A percentile compares a stretch with the other conserved stretches of the same genome.
Conservation (phyloP, 2,797 vertebrate genomes). For the Rhinoraja longicauda region DNA sequence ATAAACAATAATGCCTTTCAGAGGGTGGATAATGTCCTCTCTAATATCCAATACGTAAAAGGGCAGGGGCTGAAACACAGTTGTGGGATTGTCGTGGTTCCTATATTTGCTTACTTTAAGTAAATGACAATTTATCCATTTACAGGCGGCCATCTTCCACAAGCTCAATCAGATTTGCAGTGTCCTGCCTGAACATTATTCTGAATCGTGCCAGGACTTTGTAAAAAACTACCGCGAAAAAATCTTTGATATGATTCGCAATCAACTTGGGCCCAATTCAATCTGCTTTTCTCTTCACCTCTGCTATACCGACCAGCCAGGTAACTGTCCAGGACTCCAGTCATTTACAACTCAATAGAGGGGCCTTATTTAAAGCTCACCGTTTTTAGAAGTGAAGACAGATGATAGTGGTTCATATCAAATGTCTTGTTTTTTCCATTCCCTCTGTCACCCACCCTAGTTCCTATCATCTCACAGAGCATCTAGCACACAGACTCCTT, state of each 20-base stretch:
- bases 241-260: constrained; percentile 58
- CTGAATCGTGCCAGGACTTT: constrained; percentile 66
- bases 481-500: no score
- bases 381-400: rapidly evolving
- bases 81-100: background rate
- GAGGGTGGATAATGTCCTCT: no score
- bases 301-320: constrained; percentile 55
- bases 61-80: background rate
- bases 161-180: constrained; percentile 62
- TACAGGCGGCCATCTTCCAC: constrained; percentile 58
- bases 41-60: no score
- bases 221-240: constrained; percentile 63
- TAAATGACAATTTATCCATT: background rate
- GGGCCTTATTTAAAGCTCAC: background rate
- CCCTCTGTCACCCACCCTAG: background rate
- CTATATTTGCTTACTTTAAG: background rate
- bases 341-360: rapidly evolving
- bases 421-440: no score
- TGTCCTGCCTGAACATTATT: constrained; percentile 58
- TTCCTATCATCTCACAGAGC: background rate
- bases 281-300: constrained; percentile 68
- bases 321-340: constrained; percentile 22
- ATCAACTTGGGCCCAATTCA: constrained; percentile 62
- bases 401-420: no score
- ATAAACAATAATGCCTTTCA: background rate